These are phyloP conservation scores for Epizoanthus illoricatus DNA, from an alignment of 92 coral and sea anemone genomes.

Conservation along the genomic window DNA sequence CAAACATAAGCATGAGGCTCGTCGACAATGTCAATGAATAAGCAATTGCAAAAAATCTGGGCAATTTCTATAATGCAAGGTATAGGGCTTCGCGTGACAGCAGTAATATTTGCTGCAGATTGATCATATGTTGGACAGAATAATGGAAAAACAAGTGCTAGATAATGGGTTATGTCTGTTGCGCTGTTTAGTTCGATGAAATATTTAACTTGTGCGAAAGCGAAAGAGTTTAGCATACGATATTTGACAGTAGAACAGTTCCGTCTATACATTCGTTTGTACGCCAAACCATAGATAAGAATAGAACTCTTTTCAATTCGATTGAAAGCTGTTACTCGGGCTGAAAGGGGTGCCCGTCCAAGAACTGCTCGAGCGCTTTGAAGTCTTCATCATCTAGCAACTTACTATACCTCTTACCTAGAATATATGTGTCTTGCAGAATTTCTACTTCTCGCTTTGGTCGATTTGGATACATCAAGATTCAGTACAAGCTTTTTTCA, in stretches of 20 bases:
- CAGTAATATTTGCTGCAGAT: background rate
- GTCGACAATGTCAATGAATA: background rate
- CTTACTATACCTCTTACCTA: constrained; percentile 39
- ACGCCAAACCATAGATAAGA: constrained; percentile 39
- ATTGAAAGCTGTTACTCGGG: constrained; percentile 46
- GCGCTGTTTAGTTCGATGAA: constrained; percentile 7
- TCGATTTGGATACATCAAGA: constrained; percentile 32
- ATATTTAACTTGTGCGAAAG: constrained; percentile 43
- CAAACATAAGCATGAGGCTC: constrained; percentile 35
- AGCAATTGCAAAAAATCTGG: constrained; percentile 5
- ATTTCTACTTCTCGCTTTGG: constrained; percentile 36
- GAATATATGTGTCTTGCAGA: constrained; percentile 1
- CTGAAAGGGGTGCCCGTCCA: constrained; percentile 45
- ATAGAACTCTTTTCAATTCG: constrained; percentile 10
- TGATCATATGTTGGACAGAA: constrained; percentile 2
- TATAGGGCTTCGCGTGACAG: constrained; percentile 2
- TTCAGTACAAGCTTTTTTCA: constrained; percentile 43
- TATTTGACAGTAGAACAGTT: constrained; percentile 51
- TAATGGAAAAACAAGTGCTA: constrained; percentile 15
- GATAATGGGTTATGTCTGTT: background rate
- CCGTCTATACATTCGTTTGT: constrained; percentile 43
- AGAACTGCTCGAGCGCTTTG: constrained; percentile 39
- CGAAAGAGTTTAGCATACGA: background rate
- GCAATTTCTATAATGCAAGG: background rate
- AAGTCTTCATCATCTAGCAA: constrained; percentile 34